These are phyloP conservation scores for Siniperca chuatsi DNA, from an alignment of 2,113 vertebrate genomes.

Conservation along the genomic window DNA sequence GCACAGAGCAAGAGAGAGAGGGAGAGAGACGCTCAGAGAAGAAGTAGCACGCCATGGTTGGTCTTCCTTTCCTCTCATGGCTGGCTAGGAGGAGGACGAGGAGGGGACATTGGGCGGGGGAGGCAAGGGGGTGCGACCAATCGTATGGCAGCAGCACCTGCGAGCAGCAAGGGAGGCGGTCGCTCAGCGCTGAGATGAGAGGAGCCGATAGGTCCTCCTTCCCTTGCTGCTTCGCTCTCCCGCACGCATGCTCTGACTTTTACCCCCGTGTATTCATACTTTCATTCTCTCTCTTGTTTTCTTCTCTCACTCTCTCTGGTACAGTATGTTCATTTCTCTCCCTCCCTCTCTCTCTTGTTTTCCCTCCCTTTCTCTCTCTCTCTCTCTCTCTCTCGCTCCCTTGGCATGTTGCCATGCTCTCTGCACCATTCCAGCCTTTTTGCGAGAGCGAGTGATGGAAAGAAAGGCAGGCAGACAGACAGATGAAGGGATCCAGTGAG, in stretches of 20 bases:
- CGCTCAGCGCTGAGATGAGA: conserved; percentile 11
- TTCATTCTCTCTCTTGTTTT: conserved; percentile 31
- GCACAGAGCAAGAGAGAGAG: not conserved
- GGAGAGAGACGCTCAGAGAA: conserved; percentile 18
- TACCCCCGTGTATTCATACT: conserved; percentile 21
- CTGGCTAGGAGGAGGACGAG: conserved; percentile 43
- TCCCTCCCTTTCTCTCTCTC: not conserved
- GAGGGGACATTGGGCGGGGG: conserved; percentile 73
- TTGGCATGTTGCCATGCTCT: conserved; percentile 54
- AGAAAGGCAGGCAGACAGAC: not conserved
- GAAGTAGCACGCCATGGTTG: conserved; percentile 39
- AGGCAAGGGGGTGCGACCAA: conserved; percentile 85
- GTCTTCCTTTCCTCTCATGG: conserved; percentile 56
- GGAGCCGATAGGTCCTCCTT: conserved; percentile 23
- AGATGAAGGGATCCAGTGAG: conserved; percentile 6
- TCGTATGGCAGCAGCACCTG: conserved; percentile 68
- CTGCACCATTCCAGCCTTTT: conserved; percentile 41
- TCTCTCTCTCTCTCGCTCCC: not conserved
- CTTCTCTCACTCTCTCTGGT: conserved; percentile 41
- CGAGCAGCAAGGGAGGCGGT: conserved; percentile 64
- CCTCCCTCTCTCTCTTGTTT: conserved; percentile 25
- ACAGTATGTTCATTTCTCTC: conserved; percentile 58
- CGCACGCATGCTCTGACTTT: conserved; percentile 27
- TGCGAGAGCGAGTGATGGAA: not conserved
- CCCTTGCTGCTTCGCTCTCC: not conserved